A percentile compares a stretch with the other conserved stretches of the same genome.
Conservation (phyloP, 2,888 invertebrate species). For the Trilocha varians region DNA sequence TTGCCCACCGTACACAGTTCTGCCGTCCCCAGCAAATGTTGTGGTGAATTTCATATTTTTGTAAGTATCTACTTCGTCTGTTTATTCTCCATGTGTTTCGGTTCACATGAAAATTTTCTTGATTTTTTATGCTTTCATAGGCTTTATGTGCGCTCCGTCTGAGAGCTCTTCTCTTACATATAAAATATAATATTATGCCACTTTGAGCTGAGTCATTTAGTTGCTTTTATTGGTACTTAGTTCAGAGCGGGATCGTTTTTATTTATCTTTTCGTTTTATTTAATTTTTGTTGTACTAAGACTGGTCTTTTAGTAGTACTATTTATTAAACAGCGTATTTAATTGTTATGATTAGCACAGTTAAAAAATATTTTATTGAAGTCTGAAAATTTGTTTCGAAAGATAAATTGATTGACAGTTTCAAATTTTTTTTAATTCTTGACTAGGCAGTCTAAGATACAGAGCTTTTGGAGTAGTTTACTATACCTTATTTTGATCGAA, state of each 20-base stretch:
- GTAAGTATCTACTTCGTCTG: slow-evolving; percentile 72
- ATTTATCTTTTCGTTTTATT: neutral
- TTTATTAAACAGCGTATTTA: too few species aligned
- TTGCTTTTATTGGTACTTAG: slow-evolving; percentile 26
- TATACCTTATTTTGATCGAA: too few species aligned
- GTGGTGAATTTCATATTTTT: slow-evolving; percentile 75
- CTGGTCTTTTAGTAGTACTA: neutral
- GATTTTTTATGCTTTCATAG: slow-evolving; percentile 71
- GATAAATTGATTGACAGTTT: too few species aligned
- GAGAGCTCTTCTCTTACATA: slow-evolving; percentile 52
- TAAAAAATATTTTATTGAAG: too few species aligned
- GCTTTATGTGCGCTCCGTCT: slow-evolving; percentile 56
- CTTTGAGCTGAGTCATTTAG: slow-evolving; percentile 53
- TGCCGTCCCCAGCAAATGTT: slow-evolving; percentile 67
- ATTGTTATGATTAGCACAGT: too few species aligned
- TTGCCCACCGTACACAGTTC: slow-evolving; percentile 40
- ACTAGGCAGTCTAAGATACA: too few species aligned
- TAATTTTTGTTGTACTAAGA: neutral
- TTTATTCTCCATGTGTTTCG: slow-evolving; percentile 71
- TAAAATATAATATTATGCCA: slow-evolving; percentile 60
- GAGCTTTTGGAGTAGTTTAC: too few species aligned
- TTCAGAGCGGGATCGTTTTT: slow-evolving; percentile 5
- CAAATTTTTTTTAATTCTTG: too few species aligned
- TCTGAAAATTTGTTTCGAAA: too few species aligned
- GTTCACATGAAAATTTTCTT: slow-evolving; percentile 71